Evolutionary conservation across 2,888 invertebrate genomes (phyloP), one percentile per base, ranked within the genome.

Genomic region (Alloplasta piceator): DNA sequence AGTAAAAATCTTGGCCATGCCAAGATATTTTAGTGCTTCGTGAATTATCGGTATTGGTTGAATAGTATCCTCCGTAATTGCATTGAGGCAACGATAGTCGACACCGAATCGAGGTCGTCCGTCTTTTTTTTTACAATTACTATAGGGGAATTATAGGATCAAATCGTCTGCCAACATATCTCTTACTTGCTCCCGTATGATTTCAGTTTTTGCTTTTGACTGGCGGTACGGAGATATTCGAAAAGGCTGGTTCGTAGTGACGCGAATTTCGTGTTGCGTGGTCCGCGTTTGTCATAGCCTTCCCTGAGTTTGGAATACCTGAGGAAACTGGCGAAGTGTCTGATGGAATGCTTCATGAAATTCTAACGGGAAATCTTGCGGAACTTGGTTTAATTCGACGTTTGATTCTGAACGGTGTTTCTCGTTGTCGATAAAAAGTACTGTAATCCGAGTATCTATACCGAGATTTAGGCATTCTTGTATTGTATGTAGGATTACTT

Each of bases 131-230:
- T 12, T 0, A 63, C 73, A 38, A 73, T 73, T 2, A 64, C 56
- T 4, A 83, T 61, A 0, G 82, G 83, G 0, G 82, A 83, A 9
- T 82, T 83, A 68, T 83, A 86, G 0, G 82, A 85, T 86, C 3
- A 86, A 68, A 0, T 82, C 82, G 0, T 85, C 36, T 0, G 77
- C 56, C 1, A 86, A 60, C 84, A 86, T 86, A 16, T 83, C 76
- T 1, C 67, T 10, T 3, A 84, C 60, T 36, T 82, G 83, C 6
- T 79, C 50, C 1, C 56, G 52, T 0, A 85, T 84, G 1, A 84
- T 55, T 0, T 6, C 4, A 10, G 67, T 76, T 38, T 82, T 83
- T 0, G 48, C 55, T 0, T 36, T 6, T 0, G 76, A 80, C 41
- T 80, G 82, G 1, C 66, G 66, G 10, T 79, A 77, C 0, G 46